A percentile compares a stretch with the other conserved stretches of the same genome.
Evolutionary conservation across 1,140 invertebrate genomes (phyloP).

Genomic region (Lerema accius): DNA sequence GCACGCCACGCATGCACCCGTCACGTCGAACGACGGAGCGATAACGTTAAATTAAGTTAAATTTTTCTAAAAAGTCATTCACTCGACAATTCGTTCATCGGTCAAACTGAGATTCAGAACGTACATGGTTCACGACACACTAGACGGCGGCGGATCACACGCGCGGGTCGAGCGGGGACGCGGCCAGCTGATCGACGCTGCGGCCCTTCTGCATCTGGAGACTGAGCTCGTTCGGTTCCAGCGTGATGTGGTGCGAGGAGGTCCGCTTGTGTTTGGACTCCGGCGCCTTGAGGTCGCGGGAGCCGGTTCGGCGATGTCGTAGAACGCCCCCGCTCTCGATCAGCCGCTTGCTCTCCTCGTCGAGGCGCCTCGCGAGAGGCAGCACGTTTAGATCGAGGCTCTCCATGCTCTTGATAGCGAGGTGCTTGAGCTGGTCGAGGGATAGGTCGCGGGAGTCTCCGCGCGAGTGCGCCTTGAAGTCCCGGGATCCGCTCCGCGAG

Average conservation of each 20-base stretch:
- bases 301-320: constrained; percentile 83
- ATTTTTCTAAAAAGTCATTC: constrained; percentile 41
- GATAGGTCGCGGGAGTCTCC: constrained; percentile 71
- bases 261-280: constrained; percentile 70
- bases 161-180: constrained; percentile 52
- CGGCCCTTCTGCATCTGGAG: constrained; percentile 69
- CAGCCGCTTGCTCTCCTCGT: constrained; percentile 79
- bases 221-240: constrained; percentile 69
- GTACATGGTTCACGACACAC: neutral
- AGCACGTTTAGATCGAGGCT: constrained; percentile 74
- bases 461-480: constrained; percentile 69
- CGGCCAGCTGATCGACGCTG: constrained; percentile 68
- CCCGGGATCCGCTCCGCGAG: constrained; percentile 62
- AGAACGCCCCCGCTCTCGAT: constrained; percentile 79
- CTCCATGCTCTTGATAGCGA: constrained; percentile 77
- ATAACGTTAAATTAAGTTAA: constrained; percentile 26
- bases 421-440: constrained; percentile 72
- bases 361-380: constrained; percentile 61
- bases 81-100: constrained; percentile 25
- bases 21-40: neutral
- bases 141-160: constrained; percentile 41
- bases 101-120: constrained; percentile 21
- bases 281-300: constrained; percentile 79
- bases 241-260: constrained; percentile 75
- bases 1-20: neutral